phyloP scores from a whole-genome alignment of 2,888 invertebrate genomes.

The Dendrolimus houi region DNA sequence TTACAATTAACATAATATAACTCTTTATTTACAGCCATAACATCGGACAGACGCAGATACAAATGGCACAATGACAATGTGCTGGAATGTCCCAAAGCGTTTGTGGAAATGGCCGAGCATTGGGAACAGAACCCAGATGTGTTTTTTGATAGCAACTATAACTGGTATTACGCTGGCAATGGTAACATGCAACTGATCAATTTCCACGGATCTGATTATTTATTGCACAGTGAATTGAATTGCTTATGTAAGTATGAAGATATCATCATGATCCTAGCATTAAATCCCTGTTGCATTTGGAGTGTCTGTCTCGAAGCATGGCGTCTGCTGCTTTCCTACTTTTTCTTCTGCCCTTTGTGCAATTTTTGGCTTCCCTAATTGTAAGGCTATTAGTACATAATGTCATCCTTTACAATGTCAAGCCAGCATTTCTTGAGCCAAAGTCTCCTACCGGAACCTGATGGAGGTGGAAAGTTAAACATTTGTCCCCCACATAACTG shows the following conservation, averaged over 20 bases:
- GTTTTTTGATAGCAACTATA: slow-evolving; percentile 47
- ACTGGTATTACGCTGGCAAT: slow-evolving; percentile 66
- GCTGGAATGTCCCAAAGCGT: slow-evolving; percentile 43
- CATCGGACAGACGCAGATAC: slow-evolving; percentile 11
- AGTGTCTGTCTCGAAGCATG: no score
- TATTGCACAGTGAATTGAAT: slow-evolving; percentile 51
- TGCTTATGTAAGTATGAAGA: slow-evolving; percentile 47
- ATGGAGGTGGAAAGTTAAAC: no score
- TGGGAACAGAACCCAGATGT: slow-evolving; percentile 53
- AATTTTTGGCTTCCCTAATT: no score
- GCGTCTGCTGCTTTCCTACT: no score
- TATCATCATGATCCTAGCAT: no score
- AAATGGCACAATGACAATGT: slow-evolving; percentile 48
- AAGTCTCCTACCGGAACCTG: no score
- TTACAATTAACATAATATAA: not conserved
- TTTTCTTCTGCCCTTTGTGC: no score
- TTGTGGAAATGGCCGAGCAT: slow-evolving; percentile 48
- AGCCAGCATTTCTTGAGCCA: no score
- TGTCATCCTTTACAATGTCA: no score
- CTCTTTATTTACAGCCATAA: slow-evolving; percentile 2
- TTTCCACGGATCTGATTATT: slow-evolving; percentile 41
- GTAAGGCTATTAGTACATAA: no score
- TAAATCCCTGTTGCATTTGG: no score
- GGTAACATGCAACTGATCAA: slow-evolving; percentile 49
- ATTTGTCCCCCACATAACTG: no score